phyloP scores from a whole-genome alignment of 2,113 vertebrate genomes.

The Neotoma lepida region DNA sequence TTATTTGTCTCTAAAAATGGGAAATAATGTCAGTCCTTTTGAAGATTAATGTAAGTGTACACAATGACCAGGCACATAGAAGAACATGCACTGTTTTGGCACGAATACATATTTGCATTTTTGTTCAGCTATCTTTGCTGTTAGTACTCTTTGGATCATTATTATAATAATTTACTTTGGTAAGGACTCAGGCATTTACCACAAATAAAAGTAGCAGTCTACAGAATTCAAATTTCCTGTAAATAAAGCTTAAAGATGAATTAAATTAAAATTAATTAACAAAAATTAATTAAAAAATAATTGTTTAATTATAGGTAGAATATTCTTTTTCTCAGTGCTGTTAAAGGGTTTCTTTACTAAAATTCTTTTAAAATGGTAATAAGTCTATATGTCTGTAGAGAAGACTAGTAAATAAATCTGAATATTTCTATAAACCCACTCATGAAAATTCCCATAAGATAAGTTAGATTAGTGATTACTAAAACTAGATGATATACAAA shows the following conservation, averaged over 20 bases:
- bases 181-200: neutral
- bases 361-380: constrained; percentile 18
- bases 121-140: neutral
- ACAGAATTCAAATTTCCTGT: neutral
- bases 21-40: neutral
- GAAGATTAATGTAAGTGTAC: neutral
- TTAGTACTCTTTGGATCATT: neutral
- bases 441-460: neutral
- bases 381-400: neutral
- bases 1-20: neutral
- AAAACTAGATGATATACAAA: neutral
- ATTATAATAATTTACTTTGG: neutral
- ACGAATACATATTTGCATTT: neutral
- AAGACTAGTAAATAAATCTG: neutral
- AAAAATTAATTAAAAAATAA: neutral
- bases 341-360: neutral
- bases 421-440: neutral
- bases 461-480: neutral
- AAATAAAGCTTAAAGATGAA: constrained; percentile 24
- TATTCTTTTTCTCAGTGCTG: neutral
- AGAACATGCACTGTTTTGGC: neutral
- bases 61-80: neutral
- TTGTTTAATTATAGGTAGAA: neutral
- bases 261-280: neutral
- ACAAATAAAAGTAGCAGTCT: neutral